Percentiles rank a stretch among this genome's conserved stretches.
Conservation (phyloP, 2,797 vertebrate species). For the Carcharodon carcharias region DNA sequence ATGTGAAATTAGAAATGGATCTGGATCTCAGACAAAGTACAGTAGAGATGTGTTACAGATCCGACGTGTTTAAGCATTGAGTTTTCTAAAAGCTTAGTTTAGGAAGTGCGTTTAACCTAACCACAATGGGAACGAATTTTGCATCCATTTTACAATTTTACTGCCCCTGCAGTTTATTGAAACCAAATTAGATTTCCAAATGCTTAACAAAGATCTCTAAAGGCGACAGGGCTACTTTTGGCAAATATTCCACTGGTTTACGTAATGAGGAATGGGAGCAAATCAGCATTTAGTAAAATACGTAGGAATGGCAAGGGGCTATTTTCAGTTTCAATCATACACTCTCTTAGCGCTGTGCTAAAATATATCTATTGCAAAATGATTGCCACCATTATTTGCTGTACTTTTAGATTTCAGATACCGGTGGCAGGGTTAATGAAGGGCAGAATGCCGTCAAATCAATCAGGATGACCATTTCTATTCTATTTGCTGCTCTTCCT, state of each 20-base stretch:
- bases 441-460: neutral
- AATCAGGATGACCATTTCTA: neutral
- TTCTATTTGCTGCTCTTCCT: neutral
- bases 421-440: neutral
- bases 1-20: too few relatives aligned
- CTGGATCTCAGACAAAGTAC: neutral
- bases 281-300: neutral
- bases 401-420: neutral
- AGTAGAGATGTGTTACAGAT: neutral
- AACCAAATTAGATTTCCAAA: neutral
- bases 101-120: neutral
- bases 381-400: neutral
- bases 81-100: neutral
- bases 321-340: neutral
- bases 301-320: neutral
- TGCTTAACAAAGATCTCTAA: neutral
- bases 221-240: neutral
- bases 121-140: neutral
- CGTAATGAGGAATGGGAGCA: neutral
- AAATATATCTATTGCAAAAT: neutral
- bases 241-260: neutral
- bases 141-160: neutral
- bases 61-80: neutral
- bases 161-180: too few relatives aligned
- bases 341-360: too few relatives aligned